A percentile compares a stretch with the other conserved stretches of the same genome.
Evolutionary conservation across 1,140 invertebrate species (phyloP).

Genomic region (Hylaeus anthracinus): DNA sequence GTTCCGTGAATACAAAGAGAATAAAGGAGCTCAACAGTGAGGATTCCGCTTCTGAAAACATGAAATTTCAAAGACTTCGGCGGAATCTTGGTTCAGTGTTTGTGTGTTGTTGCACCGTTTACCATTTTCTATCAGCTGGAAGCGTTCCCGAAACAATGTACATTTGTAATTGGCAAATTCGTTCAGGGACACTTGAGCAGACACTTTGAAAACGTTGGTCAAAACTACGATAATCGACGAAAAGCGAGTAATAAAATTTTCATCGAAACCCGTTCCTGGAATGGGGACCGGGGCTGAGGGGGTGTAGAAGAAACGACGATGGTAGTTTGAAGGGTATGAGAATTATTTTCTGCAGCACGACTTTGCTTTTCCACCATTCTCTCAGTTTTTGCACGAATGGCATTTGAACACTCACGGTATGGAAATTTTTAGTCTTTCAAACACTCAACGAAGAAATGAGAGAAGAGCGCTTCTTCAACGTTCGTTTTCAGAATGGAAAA

Average conservation of each 20-base stretch:
- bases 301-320: not conserved
- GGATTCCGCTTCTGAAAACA: not conserved
- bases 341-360: not conserved
- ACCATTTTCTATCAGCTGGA: too few species aligned
- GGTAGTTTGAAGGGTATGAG: not conserved
- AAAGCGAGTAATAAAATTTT: not conserved
- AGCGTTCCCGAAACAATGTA: too few species aligned
- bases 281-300: too few species aligned
- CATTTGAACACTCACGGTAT: not conserved
- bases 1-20: not conserved
- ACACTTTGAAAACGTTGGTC: too few species aligned
- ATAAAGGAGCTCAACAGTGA: not conserved
- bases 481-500: not conserved
- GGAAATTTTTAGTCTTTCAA: not conserved
- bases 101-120: not conserved
- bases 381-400: not conserved
- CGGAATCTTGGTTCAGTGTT: not conserved
- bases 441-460: not conserved
- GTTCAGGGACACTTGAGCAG: too few species aligned
- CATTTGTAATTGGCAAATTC: too few species aligned
- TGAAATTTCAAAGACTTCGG: not conserved
- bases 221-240: too few species aligned
- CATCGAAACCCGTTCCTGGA: not conserved
- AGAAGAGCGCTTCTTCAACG: not conserved
- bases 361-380: slow-evolving; percentile 18